Percentiles rank a stretch among this genome's conserved stretches.
These are phyloP conservation scores for Drosophila ustulata DNA, from an alignment of 2,888 invertebrate genomes.

Conservation along the genomic window DNA sequence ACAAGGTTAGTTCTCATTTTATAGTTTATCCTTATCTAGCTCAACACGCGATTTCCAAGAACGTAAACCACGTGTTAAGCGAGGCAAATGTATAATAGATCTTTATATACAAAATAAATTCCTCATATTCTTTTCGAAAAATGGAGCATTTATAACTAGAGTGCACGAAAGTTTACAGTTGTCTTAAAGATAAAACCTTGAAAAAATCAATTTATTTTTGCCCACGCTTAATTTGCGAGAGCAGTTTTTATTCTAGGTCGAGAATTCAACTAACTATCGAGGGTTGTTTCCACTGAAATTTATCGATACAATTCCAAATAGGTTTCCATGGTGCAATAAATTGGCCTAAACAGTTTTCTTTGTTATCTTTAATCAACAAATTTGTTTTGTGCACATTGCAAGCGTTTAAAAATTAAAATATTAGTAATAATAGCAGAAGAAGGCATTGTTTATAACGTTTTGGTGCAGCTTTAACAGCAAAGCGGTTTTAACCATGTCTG, in stretches of 20 bases:
- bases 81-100: too few species aligned
- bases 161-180: too few species aligned
- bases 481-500: slow-evolving; percentile 2
- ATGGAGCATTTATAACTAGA: too few species aligned
- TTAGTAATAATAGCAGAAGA: background rate
- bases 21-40: too few species aligned
- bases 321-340: slow-evolving; percentile 7
- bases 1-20: too few species aligned
- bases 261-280: slow-evolving; percentile 7
- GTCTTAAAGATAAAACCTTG: background rate
- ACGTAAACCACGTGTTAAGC: too few species aligned
- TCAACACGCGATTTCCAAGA: too few species aligned
- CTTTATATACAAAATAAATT: too few species aligned
- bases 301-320: background rate
- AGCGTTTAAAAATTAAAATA: background rate
- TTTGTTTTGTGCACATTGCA: slow-evolving; percentile 1
- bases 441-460: background rate
- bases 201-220: background rate
- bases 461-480: background rate
- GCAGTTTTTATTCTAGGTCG: background rate
- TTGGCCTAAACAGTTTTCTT: background rate
- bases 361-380: background rate
- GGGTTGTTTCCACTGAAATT: background rate
- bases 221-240: background rate
- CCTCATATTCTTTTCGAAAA: too few species aligned